Conservation (phyloP, 1,140 invertebrate species). For the Papilio glaucus region DNA sequence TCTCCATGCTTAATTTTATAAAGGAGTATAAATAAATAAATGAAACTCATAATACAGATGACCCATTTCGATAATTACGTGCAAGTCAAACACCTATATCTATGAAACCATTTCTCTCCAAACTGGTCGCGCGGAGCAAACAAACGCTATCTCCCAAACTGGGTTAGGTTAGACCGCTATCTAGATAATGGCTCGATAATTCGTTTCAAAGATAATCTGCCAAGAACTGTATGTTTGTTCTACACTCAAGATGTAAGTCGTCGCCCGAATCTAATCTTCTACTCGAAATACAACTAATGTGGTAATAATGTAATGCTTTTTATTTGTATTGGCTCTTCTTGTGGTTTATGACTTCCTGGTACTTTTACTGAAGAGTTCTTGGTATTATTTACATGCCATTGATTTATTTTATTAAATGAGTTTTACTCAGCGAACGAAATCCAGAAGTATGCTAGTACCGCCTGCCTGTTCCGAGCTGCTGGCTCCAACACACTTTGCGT, state of each 20-base stretch:
- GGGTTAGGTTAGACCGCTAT: slow-evolving; percentile 42
- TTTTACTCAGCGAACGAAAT: no score
- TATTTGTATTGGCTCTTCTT: slow-evolving; percentile 10
- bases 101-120: slow-evolving; percentile 36
- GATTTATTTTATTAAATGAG: no score
- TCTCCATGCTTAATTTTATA: no score
- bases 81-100: slow-evolving; percentile 9
- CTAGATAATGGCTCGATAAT: slow-evolving; percentile 46
- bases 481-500: no score
- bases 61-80: slow-evolving; percentile 22
- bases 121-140: slow-evolving; percentile 17
- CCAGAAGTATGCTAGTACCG: no score
- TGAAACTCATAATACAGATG: slow-evolving; percentile 2
- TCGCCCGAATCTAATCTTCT: slow-evolving; percentile 40
- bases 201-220: slow-evolving; percentile 46
- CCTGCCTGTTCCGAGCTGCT: no score
- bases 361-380: slow-evolving; percentile 1
- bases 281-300: slow-evolving; percentile 39
- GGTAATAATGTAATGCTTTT: slow-evolving; percentile 27
- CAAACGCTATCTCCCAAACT: slow-evolving; percentile 41
- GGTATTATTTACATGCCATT: no score
- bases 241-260: slow-evolving; percentile 43
- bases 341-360: slow-evolving; percentile 4
- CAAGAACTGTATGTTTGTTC: slow-evolving; percentile 42
- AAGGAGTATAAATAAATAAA: slow-evolving; percentile 1